A percentile compares a stretch with the other conserved stretches of the same genome.
Conservation (phyloP, 2,797 vertebrate species). For the Spinus pinus region DNA sequence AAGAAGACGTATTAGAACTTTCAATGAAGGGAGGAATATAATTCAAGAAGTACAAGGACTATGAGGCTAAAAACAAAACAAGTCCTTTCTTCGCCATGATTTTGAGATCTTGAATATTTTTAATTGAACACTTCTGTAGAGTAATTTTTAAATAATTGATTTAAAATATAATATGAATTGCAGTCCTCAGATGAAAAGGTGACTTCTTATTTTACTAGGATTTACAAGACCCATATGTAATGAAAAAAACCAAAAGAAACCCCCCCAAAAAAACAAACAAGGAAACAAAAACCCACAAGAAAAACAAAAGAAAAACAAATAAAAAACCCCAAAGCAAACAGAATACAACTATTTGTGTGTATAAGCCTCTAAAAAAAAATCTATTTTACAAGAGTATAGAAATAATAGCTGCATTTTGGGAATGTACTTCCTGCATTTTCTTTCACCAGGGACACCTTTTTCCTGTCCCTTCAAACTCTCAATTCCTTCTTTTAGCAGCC, state of each 20-base stretch:
- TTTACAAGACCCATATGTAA: constrained; percentile 17
- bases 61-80: neutral
- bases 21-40: neutral
- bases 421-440: constrained; percentile 54
- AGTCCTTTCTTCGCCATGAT: neutral
- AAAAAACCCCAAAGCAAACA: neutral
- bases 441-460: constrained; percentile 39
- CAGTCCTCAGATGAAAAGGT: constrained; percentile 25
- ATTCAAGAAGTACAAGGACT: neutral
- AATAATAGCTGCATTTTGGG: constrained; percentile 54
- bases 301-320: neutral
- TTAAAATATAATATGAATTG: constrained; percentile 7
- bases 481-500: constrained; percentile 48
- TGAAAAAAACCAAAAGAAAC: neutral
- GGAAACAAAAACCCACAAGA: neutral
- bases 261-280: fast-evolving
- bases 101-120: neutral
- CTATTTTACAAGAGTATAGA: constrained; percentile 30
- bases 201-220: neutral
- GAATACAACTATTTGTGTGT: neutral
- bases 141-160: neutral
- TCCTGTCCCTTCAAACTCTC: constrained; percentile 48
- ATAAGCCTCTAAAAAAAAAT: constrained; percentile 19
- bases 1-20: neutral
- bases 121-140: neutral